Base-by-base conservation (phyloP, 2,888 invertebrate genomes). In the Chloroclystis v-ata region DNA sequence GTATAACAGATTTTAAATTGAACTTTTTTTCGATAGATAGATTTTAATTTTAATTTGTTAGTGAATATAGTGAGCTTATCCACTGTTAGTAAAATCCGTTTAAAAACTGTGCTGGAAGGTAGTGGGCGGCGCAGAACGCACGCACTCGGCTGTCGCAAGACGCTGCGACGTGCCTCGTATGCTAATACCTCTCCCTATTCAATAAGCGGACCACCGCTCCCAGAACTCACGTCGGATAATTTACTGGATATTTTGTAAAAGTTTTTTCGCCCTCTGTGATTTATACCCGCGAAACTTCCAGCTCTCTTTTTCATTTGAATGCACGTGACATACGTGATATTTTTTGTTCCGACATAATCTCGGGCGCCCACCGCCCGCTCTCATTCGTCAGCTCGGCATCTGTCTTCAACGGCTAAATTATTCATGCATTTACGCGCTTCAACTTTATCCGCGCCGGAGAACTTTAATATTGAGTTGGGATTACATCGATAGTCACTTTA, bases 231-330 rank as follows among this genome's bases (percentile, higher is more conserved):
- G 86, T 85, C 84, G 83, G 85, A 86, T 86, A 87, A 86, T 87
- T 86, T 86, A 85, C 87, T 86, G 84, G 84, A 84, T 86, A 87
- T 86, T 86, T 86, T 86, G 87, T 86, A 84, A 84, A 86, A 87
- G 78, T 87, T 86, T 86, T 86, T 86, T 85, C 82, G 78, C 81
- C 83, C 76, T 82, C 84, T 78, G 86, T 86, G 86, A 87, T 87
- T 87, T 87, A 87, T 87, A 81, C 78, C 79, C 83, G 81, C 78
- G 78, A 84, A 87, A 86, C 84, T 87, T 83, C 79, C 69, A 83
- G 82, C 81, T 82, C 83, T 82, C 82, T 83, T 86, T 85, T 86
- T 84, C 85, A 86, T 87, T 86, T 87, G 83, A 83, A 86, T 84
- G 82, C 86, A 80, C 85, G 85, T 86, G 85, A 84, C 83, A 84